Evolutionary conservation across 2,113 vertebrate genomes (phyloP), one percentile per base, ranked within the genome.

Genomic region (Ondatra zibethicus): DNA sequence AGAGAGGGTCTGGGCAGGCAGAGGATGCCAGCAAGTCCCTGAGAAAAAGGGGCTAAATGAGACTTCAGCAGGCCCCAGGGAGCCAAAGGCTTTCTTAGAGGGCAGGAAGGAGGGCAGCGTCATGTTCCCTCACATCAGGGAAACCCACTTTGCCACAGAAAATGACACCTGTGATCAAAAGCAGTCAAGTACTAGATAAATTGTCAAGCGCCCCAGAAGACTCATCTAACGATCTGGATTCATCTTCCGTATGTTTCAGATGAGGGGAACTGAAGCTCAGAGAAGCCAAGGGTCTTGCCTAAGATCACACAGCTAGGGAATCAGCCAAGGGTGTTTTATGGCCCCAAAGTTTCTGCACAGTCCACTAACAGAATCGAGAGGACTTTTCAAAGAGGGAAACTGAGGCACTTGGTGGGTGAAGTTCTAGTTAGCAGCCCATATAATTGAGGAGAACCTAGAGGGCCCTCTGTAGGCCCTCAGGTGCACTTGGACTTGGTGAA

Each of bases 141-240:
- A 58, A 77, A 61, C 36, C 80, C 52, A 23, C 63, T 92, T 19
- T 89, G 39, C 31, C 85, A 76, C 66, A 36, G 86, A 85, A 73
- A 95, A 87, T 14, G 70, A 89, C 95, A 96, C 95, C 95, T 97
- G 91, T 95, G 75, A 94, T 65, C 88, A 92, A 63, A 75, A 36
- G n/a, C 61, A 78, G 14, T 3, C 45, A 84, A 65, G 19, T 16
- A 12, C 42, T 63, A 42, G 80, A 55, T 95, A 42, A 58, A 58
- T 21, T 29, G 36, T 58, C 88, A 27, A 13, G 17, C 25, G 42
- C 12, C 21, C 5, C 25, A 45, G 52, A 70, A 70, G 58, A 68
- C 36, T 29, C 4, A 13, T 73, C 89, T 58, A 61, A 88, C 66
- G 25, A 33, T 77, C 21, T 12, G 31, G 72, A 47, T 33, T 55